Evolutionary conservation across 2,113 vertebrate genomes (phyloP).

Genomic region (Sigmodon hispidus): DNA sequence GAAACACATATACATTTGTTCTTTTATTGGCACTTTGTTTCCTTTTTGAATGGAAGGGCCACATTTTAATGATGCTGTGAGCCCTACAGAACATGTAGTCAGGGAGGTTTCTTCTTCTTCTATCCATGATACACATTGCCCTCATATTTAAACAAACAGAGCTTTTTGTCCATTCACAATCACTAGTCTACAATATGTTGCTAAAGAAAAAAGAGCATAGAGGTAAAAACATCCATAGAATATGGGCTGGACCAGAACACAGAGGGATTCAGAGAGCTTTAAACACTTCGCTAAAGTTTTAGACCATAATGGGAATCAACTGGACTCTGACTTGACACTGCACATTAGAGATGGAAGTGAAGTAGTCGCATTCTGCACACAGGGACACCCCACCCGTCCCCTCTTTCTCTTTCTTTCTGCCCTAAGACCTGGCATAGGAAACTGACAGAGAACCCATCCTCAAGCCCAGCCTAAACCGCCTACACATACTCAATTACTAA

Average conservation of each 20-base stretch:
- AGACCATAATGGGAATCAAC: not conserved
- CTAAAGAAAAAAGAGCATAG: not conserved
- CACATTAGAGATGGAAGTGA: not conserved
- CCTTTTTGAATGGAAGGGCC: not conserved
- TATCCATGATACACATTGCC: not conserved
- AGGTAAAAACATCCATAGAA: not conserved
- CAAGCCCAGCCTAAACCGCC: not conserved
- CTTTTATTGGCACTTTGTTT: not conserved
- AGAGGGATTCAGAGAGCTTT: not conserved
- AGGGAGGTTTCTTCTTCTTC: not conserved
- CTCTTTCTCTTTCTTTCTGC: not conserved
- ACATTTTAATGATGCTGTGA: not conserved
- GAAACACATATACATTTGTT: not conserved
- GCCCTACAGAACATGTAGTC: not conserved
- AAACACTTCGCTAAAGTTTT: slow-evolving; percentile 23
- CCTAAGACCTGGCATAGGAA: not conserved
- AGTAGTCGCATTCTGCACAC: not conserved
- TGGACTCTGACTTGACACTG: not conserved
- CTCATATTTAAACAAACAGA: not conserved
- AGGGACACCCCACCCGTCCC: no score
- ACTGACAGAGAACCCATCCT: not conserved
- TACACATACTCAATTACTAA: not conserved
- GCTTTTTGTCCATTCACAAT: not conserved
- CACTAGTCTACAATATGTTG: not conserved
- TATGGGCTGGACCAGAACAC: not conserved